Evolutionary conservation across 2,113 vertebrate species (phyloP), one percentile per base, ranked within the genome.

Genomic region (Alligator sinensis): DNA sequence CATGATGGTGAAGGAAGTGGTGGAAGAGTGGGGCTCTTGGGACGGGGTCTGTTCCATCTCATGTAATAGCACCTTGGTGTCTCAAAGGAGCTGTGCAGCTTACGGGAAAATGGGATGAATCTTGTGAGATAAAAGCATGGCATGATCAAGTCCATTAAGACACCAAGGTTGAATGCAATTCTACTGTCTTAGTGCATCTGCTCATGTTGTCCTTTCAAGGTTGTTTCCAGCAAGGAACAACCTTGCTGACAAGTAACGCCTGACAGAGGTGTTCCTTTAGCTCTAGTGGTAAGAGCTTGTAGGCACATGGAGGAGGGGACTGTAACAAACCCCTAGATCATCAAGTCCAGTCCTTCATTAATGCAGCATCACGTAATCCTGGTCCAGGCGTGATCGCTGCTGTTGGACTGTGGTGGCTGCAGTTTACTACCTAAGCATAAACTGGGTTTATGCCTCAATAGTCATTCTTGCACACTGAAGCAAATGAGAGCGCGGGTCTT

Each of bases 101-200:
- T 22, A 84, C 80, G 59, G 90, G 87, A 92, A 95, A 89, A 38
- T 82, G 86, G 77, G 75, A 88, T 72, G 59, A 74, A 93, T 96
- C 95, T 80, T 95, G 93, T 95, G 95, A 93, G 91, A 95, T 97
- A 96, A 96, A 91, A 90, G 91, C 62, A 89, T 6, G 11, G 17
- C 87, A 54, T 77, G 18, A 13, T 38, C 75, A 85, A 86, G 78
- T 59, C 90, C 34, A 81, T 55, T 1, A 9, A 30, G 66, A 59
- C 47, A 88, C 92, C 78, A 34, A 38, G 84, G 90, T 22, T 24
- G 34, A 90, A 47, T 78, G 87, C 89, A 85, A 91, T 84, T 83
- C 89, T 74, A 11, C 94, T 94, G 96, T 96, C 96, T 96, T 95
- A 96, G 93, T 57, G 70, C 34, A 66, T 8, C 16, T 80, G 84